Conservation (phyloP, 2,797 vertebrate species). For the Esox masquinongy region DNA sequence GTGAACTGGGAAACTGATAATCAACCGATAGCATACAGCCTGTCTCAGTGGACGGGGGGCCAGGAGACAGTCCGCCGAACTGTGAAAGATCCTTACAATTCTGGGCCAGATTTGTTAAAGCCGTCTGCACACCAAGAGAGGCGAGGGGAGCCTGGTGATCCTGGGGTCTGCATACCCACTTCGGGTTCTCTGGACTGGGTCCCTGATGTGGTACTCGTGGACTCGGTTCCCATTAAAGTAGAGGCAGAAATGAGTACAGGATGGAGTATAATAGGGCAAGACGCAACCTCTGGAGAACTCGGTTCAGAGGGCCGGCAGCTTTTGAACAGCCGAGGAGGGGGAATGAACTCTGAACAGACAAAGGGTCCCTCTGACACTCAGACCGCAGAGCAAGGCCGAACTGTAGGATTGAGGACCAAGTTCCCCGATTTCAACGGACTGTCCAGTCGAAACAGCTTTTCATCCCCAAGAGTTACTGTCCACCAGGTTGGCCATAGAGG, state of each 20-base stretch:
- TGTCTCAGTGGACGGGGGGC: not conserved
- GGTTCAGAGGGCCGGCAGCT: not conserved
- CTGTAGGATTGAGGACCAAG: not conserved
- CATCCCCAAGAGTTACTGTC: not conserved
- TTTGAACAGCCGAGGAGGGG: not conserved
- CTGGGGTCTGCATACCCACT: not conserved
- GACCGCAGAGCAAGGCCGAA: not conserved
- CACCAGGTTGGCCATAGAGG: not conserved
- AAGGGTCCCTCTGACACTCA: not conserved
- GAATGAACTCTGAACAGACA: not conserved
- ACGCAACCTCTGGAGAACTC: not conserved
- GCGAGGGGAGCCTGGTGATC: not conserved
- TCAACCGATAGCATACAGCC: not conserved
- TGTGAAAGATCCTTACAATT: not conserved
- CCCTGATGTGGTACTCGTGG: constrained; percentile 13
- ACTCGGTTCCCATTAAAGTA: constrained; percentile 26
- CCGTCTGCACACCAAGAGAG: not conserved
- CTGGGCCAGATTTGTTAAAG: not conserved
- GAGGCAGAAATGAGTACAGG: constrained; percentile 26
- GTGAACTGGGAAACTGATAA: not conserved
- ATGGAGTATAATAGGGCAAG: constrained; percentile 15
- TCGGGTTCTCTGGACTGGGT: constrained; percentile 20
- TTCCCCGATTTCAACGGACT: not conserved
- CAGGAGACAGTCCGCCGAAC: not conserved
- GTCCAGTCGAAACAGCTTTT: not conserved